Percentiles rank a stretch among this genome's conserved stretches.
These are phyloP conservation scores for Pitangus sulphuratus DNA, from an alignment of 2,797 vertebrate species.

Conservation along the genomic window DNA sequence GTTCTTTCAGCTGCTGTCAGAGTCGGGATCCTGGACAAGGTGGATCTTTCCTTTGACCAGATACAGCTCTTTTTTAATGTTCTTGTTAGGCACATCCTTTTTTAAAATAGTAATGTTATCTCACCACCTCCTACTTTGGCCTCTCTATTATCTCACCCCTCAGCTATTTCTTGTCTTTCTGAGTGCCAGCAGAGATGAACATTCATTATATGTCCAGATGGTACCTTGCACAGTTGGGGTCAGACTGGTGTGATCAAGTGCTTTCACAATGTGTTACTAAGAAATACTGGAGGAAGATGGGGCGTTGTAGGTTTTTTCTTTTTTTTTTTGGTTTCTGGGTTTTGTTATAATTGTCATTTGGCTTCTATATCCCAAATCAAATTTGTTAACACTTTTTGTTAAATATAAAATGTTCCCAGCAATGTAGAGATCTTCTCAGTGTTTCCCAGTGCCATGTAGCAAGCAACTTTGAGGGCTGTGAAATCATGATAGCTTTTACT, in stretches of 20 bases:
- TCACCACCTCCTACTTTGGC: not conserved
- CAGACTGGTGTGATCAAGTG: not conserved
- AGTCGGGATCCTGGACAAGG: not conserved
- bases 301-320: not conserved
- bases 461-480: not conserved
- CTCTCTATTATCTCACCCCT: not conserved
- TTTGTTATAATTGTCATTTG: not conserved
- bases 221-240: not conserved
- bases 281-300: not conserved
- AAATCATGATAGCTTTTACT: not conserved
- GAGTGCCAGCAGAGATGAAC: not conserved
- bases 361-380: not conserved
- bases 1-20: not conserved
- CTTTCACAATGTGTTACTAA: not conserved
- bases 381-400: not conserved
- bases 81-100: not conserved
- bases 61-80: not conserved
- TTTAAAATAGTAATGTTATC: not conserved
- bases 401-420: not conserved
- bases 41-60: not conserved
- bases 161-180: slow-evolving; percentile 16
- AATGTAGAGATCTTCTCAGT: not conserved
- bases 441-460: not conserved
- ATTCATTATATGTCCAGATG: not conserved
- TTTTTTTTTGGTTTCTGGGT: not conserved